Conservation (phyloP, 2,797 vertebrate genomes). For the Glossophaga mutica region DNA sequence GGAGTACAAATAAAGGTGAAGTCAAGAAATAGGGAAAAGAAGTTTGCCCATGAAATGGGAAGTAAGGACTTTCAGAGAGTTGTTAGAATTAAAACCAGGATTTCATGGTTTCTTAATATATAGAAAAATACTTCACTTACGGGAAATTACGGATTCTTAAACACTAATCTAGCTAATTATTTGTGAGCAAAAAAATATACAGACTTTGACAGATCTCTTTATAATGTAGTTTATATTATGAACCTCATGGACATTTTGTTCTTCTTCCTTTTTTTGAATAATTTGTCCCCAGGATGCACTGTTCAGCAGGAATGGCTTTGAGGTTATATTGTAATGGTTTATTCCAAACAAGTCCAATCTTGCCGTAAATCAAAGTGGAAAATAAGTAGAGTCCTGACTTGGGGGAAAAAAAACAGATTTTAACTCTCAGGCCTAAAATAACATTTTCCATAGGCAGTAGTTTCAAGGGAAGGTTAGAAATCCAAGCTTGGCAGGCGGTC, state of each 20-base stretch:
- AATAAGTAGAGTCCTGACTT: slow-evolving; percentile 8
- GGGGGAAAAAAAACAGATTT: neutral
- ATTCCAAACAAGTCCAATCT: slow-evolving; percentile 37
- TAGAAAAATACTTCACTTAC: neutral
- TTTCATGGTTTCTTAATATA: neutral
- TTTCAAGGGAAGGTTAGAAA: slow-evolving; percentile 49
- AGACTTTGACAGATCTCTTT: neutral
- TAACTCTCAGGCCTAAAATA: slow-evolving; percentile 55
- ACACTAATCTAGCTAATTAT: neutral
- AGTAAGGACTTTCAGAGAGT: neutral
- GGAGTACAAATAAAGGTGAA: neutral
- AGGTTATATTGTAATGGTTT: slow-evolving; percentile 22
- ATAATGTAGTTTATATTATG: neutral
- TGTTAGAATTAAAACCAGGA: neutral
- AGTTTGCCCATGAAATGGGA: neutral
- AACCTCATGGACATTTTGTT: neutral
- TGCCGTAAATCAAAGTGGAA: slow-evolving; percentile 36
- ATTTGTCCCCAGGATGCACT: neutral
- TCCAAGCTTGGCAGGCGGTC: neutral
- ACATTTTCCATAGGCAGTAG: slow-evolving; percentile 46
- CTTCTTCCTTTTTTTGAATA: neutral
- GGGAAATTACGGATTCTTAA: neutral
- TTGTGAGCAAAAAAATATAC: neutral
- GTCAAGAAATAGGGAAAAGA: neutral
- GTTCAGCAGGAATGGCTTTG: slow-evolving; percentile 27